phyloP scores from a whole-genome alignment of 1,140 invertebrate genomes.

The Dendrolimus kikuchii region DNA sequence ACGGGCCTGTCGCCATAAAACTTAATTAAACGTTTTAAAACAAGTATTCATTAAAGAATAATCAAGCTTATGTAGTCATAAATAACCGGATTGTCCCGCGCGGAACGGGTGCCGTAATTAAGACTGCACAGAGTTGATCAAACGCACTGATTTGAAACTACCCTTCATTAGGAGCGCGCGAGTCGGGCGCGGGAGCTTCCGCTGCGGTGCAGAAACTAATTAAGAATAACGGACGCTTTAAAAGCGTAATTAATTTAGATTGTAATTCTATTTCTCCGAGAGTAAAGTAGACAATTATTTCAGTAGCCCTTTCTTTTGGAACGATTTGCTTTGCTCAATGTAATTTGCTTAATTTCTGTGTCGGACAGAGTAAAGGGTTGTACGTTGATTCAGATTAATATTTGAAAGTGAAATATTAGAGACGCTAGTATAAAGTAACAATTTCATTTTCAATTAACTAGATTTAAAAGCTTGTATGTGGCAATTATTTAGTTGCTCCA shows the following conservation, averaged over 20 bases:
- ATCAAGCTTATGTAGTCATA: slow-evolving; percentile 74
- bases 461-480: no score
- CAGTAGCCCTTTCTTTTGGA: slow-evolving; percentile 68
- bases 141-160: slow-evolving; percentile 72
- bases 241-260: slow-evolving; percentile 73
- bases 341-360: slow-evolving; percentile 67
- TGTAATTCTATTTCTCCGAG: slow-evolving; percentile 71
- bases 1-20: slow-evolving; percentile 72
- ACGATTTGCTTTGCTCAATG: slow-evolving; percentile 63
- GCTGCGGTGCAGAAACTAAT: slow-evolving; percentile 72
- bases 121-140: slow-evolving; percentile 72
- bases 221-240: slow-evolving; percentile 73
- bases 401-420: slow-evolving; percentile 4
- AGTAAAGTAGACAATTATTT: slow-evolving; percentile 72
- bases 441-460: no score
- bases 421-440: no score
- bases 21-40: slow-evolving; percentile 75
- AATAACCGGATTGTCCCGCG: slow-evolving; percentile 72
- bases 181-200: slow-evolving; percentile 59
- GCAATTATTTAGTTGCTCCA: no score
- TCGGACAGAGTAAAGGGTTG: slow-evolving; percentile 50
- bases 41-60: slow-evolving; percentile 75
- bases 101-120: slow-evolving; percentile 70
- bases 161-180: slow-evolving; percentile 70
- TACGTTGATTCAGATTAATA: slow-evolving; percentile 36